phyloP scores from a whole-genome alignment of 2,888 invertebrate species.

The Xylophagus ater region DNA sequence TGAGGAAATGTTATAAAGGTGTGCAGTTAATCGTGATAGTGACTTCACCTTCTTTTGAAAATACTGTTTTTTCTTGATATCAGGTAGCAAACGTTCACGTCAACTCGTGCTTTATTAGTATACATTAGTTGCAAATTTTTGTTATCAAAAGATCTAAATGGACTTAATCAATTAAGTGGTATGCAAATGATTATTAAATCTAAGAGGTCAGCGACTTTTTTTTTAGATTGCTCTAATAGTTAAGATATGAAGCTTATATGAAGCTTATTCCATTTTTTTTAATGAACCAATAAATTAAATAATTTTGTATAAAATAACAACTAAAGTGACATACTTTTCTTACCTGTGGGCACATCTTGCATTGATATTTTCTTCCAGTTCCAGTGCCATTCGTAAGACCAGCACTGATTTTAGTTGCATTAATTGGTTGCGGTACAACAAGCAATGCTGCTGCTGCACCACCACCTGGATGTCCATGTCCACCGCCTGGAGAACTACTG shows the following conservation, averaged over 20 bases:
- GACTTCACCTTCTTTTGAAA: no score
- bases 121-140: no score
- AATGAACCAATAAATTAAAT: background rate
- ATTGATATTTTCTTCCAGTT: slow-evolving; percentile 70
- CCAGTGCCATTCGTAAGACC: slow-evolving; percentile 34
- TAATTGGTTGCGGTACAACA: slow-evolving; percentile 81
- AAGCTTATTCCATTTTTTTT: background rate
- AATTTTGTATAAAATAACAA: slow-evolving; percentile 1
- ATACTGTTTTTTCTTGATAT: no score
- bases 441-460: slow-evolving; percentile 55
- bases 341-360: slow-evolving; percentile 97
- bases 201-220: no score
- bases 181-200: no score
- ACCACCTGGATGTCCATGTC: slow-evolving; percentile 43
- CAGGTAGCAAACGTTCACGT: no score
- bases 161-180: no score
- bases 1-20: no score
- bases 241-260: background rate
- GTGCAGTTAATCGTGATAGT: no score
- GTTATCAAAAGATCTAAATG: no score
- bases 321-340: slow-evolving; percentile 33
- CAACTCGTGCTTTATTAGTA: no score
- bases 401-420: slow-evolving; percentile 51
- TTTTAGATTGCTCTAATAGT: background rate
- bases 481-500: slow-evolving; percentile 26